Percentiles rank a stretch among this genome's conserved stretches.
These are phyloP conservation scores for Premnoplex brunnescens DNA, from an alignment of 2,797 vertebrate genomes.

Conservation along the genomic window DNA sequence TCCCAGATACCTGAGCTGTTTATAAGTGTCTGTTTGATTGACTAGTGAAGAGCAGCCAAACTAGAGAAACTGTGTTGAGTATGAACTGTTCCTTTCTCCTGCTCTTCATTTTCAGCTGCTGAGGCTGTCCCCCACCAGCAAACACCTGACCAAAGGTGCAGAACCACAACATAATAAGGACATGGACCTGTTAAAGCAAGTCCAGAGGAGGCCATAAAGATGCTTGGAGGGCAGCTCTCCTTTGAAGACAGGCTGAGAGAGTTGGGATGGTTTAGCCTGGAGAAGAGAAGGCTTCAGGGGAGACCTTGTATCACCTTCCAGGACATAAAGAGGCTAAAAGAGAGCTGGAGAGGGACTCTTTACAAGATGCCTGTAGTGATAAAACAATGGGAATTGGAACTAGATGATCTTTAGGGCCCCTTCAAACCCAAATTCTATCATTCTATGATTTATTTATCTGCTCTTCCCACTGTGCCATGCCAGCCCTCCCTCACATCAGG, in stretches of 20 bases:
- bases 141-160: rapidly evolving
- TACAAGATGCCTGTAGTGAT: background rate
- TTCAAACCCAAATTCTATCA: background rate
- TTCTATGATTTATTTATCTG: background rate
- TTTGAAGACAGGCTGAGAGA: background rate
- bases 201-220: background rate
- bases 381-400: background rate
- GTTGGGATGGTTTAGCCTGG: background rate
- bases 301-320: background rate
- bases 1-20: background rate
- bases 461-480: rapidly evolving
- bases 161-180: background rate
- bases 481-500: background rate
- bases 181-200: background rate
- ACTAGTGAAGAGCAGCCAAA: background rate
- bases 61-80: background rate
- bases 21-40: background rate
- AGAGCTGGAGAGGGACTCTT: background rate
- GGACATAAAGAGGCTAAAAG: background rate
- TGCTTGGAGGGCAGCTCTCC: background rate
- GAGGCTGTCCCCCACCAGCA: background rate
- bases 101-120: background rate
- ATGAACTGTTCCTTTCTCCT: background rate
- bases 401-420: background rate
- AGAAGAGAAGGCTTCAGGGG: background rate